A percentile compares a stretch with the other conserved stretches of the same genome.
Conservation (phyloP, 1,140 invertebrate species). For the Brachionus calyciflorus region DNA sequence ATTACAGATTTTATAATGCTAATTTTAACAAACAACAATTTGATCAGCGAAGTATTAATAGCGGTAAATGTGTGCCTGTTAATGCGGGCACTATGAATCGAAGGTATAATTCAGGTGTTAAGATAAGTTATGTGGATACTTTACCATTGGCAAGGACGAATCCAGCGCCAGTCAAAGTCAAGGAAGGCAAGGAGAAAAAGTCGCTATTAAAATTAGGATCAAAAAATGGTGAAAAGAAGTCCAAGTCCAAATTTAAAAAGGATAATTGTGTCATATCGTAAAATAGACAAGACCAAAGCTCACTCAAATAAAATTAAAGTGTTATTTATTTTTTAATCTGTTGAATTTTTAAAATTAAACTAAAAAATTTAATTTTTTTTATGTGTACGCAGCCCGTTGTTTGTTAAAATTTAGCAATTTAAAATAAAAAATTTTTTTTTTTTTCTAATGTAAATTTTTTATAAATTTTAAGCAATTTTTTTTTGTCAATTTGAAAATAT, state of each 20-base stretch:
- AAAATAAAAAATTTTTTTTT: neutral
- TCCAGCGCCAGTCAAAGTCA: constrained; percentile 9
- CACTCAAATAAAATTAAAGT: neutral
- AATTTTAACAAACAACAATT: constrained; percentile 27
- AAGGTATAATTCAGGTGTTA: neutral
- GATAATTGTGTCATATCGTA: constrained; percentile 47
- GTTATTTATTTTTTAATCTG: constrained; percentile 26
- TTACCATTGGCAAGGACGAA: constrained; percentile 37
- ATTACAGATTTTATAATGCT: constrained; percentile 31
- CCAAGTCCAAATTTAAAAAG: constrained; percentile 38
- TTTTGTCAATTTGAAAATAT: neutral
- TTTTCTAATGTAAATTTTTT: neutral
- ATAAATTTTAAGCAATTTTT: neutral
- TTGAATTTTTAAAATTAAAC: constrained; percentile 38
- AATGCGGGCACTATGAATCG: neutral
- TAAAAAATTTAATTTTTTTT: constrained; percentile 2
- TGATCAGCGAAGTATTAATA: neutral
- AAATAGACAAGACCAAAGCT: neutral
- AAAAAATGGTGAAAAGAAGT: constrained; percentile 7
- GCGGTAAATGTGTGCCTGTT: neutral
- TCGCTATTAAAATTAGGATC: neutral
- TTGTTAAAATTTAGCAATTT: constrained; percentile 20
- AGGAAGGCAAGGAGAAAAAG: constrained; percentile 12
- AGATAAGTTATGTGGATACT: constrained; percentile 38
- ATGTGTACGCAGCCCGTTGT: constrained; percentile 31